phyloP scores from a whole-genome alignment of 2,113 vertebrate genomes.

The Blennius ocellaris region DNA sequence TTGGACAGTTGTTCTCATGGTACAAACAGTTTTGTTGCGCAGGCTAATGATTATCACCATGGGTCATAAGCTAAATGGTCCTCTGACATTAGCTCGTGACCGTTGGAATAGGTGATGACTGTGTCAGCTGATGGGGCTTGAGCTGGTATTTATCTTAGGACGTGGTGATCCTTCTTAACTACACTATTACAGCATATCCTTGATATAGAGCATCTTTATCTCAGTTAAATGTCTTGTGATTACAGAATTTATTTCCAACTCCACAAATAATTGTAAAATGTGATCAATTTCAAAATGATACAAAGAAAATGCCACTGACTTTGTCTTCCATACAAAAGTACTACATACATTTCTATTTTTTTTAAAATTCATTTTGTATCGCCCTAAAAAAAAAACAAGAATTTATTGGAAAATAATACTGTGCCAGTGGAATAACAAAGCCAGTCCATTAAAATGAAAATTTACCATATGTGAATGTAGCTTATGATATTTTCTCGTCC shows the following conservation, averaged over 20 bases:
- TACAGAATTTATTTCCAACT: not conserved
- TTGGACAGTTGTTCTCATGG: slow-evolving; percentile 4
- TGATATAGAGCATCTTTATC: not conserved
- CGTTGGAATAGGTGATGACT: not conserved
- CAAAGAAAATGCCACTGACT: not conserved
- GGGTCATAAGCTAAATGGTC: not conserved
- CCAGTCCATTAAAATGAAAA: too few relatives aligned
- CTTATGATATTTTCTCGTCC: too few relatives aligned
- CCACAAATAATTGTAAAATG: not conserved
- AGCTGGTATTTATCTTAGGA: too few relatives aligned
- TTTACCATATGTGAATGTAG: too few relatives aligned
- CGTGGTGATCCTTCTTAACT: too few relatives aligned
- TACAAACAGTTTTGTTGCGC: slow-evolving; percentile 16
- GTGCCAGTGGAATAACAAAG: too few relatives aligned
- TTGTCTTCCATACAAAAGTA: too few relatives aligned
- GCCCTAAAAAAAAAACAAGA: too few relatives aligned
- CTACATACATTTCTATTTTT: too few relatives aligned
- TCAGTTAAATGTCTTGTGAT: not conserved
- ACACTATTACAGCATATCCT: not conserved
- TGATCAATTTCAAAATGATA: not conserved
- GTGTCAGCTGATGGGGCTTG: too few relatives aligned
- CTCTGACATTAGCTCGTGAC: not conserved
- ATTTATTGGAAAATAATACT: too few relatives aligned
- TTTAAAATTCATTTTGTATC: too few relatives aligned
- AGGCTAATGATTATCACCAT: not conserved